Evolutionary conservation across 2,797 vertebrate genomes (phyloP).

Genomic region (Karalla daura): DNA sequence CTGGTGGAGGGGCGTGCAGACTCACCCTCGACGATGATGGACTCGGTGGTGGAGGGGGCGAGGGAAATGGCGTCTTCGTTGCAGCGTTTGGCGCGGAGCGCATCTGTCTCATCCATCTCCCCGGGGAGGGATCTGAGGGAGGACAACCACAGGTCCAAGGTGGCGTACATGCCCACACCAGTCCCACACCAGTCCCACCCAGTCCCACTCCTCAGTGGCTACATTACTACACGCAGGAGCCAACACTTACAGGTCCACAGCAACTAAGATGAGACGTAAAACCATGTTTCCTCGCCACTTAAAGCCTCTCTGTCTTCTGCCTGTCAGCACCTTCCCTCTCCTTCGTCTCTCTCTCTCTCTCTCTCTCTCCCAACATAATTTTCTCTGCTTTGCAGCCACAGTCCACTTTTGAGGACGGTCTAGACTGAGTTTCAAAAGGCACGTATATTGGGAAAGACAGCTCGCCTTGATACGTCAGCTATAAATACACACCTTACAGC

Average conservation of each 20-base stretch:
- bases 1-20: too few species aligned
- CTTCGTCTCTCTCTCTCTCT: conserved; percentile 2
- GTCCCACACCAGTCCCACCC: conserved; percentile 8
- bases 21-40: conserved; percentile 93
- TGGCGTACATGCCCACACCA: conserved; percentile 44
- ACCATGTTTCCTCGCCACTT: background rate
- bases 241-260: conserved; percentile 3
- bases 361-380: background rate
- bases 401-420: conserved; percentile 15
- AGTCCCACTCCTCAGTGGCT: background rate
- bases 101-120: conserved; percentile 96
- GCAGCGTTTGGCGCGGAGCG: conserved; percentile 85
- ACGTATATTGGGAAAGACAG: conserved; percentile 37
- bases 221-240: background rate
- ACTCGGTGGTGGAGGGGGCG: conserved; percentile 86
- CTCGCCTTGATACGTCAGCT: conserved; percentile 34
- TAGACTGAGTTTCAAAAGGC: conserved; percentile 30
- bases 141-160: conserved; percentile 57
- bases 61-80: conserved; percentile 89
- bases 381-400: background rate
- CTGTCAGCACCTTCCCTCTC: conserved; percentile 1
- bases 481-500: conserved; percentile 60
- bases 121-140: conserved; percentile 85
- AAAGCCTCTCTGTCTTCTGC: background rate
- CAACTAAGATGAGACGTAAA: background rate